phyloP scores from a whole-genome alignment of 2,797 vertebrate genomes.

The Pseudochirops cupreus region DNA sequence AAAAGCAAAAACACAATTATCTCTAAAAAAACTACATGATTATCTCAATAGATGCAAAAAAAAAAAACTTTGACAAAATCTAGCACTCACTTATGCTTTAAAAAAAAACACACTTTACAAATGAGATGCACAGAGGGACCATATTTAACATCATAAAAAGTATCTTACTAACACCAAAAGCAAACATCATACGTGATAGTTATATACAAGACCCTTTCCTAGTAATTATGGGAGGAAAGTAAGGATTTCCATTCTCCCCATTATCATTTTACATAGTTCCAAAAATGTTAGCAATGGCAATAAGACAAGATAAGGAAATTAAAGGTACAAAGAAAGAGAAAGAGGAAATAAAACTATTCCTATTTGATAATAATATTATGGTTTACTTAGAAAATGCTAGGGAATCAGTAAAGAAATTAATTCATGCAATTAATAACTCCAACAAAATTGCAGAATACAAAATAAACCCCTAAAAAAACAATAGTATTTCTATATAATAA shows the following conservation, averaged over 20 bases:
- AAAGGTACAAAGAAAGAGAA: not conserved
- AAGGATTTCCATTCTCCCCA: not conserved
- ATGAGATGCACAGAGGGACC: no score
- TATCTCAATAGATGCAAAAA: not conserved
- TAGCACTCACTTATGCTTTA: no score
- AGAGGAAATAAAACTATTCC: not conserved
- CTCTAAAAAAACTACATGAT: not conserved
- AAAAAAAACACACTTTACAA: no score
- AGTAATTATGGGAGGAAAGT: not conserved
- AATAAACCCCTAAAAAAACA: not conserved
- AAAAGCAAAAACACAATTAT: not conserved
- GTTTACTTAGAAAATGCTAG: not conserved
- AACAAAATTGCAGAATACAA: not conserved
- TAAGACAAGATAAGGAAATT: not conserved
- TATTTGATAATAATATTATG: not conserved
- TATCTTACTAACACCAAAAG: not conserved
- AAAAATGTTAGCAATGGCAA: not conserved
- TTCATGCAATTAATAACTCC: not conserved
- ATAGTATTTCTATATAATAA: not conserved
- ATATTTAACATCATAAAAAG: not conserved
- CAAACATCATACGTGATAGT: not conserved
- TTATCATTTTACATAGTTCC: not conserved
- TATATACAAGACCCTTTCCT: not conserved
- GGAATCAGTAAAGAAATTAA: not conserved
- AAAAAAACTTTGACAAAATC: not conserved